Evolutionary conservation across 2,888 invertebrate species (phyloP), one percentile per base, ranked within the genome.

Genomic region (Sesamia inferens): DNA sequence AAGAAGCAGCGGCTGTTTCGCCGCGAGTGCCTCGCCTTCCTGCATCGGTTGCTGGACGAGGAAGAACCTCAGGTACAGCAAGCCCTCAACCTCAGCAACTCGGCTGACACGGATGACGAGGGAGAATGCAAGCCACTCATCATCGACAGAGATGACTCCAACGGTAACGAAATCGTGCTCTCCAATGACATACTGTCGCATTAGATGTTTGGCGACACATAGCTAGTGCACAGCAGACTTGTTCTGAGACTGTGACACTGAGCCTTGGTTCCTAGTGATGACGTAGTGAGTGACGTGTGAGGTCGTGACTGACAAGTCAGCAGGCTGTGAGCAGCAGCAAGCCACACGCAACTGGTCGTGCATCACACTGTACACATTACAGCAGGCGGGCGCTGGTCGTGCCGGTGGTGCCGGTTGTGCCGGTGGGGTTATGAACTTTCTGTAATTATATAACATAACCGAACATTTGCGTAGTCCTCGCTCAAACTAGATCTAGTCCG

Each of bases 1-100:
- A 88, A 84, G 55, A 92, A 91, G 72, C 94, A 92, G 84, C 85
- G 95, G 31, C 74, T 88, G 58, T 96, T 95, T 82, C 93, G 94
- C 54, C 90, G 95, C 13, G 90, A 92, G 79, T 95, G 96, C 74
- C 87, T 96, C 54, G 78, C 85, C 62, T 82, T 91, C 42, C 90
- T 96, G 68, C 95, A 96, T 87, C 90, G 90, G 51, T 82, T 95
- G 84, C 85, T 96, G 61, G 96, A 96, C 79, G 93, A 91, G 58
- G 92, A 92, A 58, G 95, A 94, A 48, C 79, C 69, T 42, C 44
- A 22, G n/a, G 74, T 74, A 39, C 85, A 88, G 78, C 71, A 55
- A 55, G 90, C 90, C 22, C 82, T 91, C 39, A 89, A 90, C 83
- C 82, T 89, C 47, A 83, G 80, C 71, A 63, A 78, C 48, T 64